phyloP scores from a whole-genome alignment of 2,888 invertebrate genomes.

The Lithophane leautieri region DNA sequence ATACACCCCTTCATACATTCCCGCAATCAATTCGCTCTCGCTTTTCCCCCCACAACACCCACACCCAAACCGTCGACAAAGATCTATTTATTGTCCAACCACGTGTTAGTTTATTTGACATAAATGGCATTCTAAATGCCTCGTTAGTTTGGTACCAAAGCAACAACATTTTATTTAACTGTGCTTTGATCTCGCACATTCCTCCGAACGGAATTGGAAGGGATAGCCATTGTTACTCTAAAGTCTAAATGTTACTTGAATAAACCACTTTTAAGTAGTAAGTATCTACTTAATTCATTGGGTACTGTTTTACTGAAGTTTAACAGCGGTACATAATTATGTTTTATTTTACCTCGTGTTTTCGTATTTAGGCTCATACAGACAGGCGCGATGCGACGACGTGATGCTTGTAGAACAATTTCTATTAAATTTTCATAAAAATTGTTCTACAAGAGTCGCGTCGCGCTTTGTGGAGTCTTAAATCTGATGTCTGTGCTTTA shows the following conservation, averaged over 20 bases:
- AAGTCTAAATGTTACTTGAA: slow-evolving; percentile 60
- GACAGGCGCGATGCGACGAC: too few species aligned
- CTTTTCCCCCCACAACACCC: slow-evolving; percentile 55
- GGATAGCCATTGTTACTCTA: slow-evolving; percentile 56
- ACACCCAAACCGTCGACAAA: slow-evolving; percentile 69
- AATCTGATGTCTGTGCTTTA: slow-evolving; percentile 1
- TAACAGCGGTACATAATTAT: slow-evolving; percentile 10
- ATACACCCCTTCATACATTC: not conserved
- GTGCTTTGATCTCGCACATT: slow-evolving; percentile 76
- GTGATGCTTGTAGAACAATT: too few species aligned
- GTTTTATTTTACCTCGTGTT: too few species aligned
- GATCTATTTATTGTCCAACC: slow-evolving; percentile 86
- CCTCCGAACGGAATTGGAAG: slow-evolving; percentile 44
- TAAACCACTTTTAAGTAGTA: slow-evolving; percentile 54
- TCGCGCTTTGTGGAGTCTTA: too few species aligned
- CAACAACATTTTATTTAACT: slow-evolving; percentile 76
- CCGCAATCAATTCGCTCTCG: slow-evolving; percentile 56
- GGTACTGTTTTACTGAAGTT: slow-evolving; percentile 25
- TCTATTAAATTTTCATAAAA: too few species aligned
- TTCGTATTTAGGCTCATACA: too few species aligned
- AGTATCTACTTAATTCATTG: slow-evolving; percentile 14
- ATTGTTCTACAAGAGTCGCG: too few species aligned
- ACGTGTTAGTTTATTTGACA: slow-evolving; percentile 88
- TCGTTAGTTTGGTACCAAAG: slow-evolving; percentile 79
- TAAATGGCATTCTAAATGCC: slow-evolving; percentile 84